These are phyloP conservation scores for Pelodiscus sinensis DNA, from an alignment of 2,113 vertebrate species.

Conservation along the genomic window DNA sequence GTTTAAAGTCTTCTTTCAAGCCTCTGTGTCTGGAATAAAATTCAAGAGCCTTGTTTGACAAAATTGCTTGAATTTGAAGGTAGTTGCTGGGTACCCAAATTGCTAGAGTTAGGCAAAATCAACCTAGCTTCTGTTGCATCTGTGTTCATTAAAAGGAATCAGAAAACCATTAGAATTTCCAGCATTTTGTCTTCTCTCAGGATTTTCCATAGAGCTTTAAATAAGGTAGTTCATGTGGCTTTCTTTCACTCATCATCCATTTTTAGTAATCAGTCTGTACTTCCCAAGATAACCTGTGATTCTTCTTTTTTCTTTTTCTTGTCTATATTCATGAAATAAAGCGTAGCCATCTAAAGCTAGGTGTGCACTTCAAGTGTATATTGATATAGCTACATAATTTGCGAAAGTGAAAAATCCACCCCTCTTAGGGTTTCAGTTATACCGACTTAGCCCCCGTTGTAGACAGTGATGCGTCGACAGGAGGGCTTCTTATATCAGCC, in stretches of 20 bases:
- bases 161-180: background rate
- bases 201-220: background rate
- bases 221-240: background rate
- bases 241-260: background rate
- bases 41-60: background rate
- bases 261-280: background rate
- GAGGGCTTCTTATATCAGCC: background rate
- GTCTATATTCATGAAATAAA: background rate
- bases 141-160: background rate
- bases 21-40: background rate
- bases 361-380: background rate
- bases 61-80: background rate
- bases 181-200: background rate
- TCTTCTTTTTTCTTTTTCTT: background rate
- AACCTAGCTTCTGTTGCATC: background rate
- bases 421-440: background rate
- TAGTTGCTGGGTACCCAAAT: background rate
- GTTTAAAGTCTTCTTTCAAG: background rate
- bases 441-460: background rate
- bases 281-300: background rate
- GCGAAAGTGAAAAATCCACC: background rate
- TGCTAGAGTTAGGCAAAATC: background rate
- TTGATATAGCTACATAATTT: background rate
- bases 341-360: background rate
- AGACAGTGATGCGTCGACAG: background rate